Base-by-base conservation (phyloP, 1,140 invertebrate genomes). In the Himalopsyche phryganea region DNA sequence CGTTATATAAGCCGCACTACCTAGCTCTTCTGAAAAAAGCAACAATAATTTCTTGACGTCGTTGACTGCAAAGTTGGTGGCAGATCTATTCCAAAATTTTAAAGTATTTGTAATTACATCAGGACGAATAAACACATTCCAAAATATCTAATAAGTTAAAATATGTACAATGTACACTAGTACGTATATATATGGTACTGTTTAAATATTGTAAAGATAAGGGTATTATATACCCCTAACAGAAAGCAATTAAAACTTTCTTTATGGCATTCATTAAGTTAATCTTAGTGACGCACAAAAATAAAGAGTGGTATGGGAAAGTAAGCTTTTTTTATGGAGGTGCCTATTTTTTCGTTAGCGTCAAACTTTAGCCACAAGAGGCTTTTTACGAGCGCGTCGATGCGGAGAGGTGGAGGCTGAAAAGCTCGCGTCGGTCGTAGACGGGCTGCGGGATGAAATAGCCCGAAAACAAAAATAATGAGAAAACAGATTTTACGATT, bases 401-500 rank as follows among this genome's bases (percentile, higher is more conserved):
- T 15, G 38, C n/a, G 38, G 17, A 19, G 6, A 6, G 17, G 35
- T 19, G 51, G 50, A 10, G 32, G 15, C 17, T 14, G 13, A 36
- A 15, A 28, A 9, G 5, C 20, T 28, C 3, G 23, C 23, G n/a
- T 4, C 11, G n/a, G 38, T 13, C n/a, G 38, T 40, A 13, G 38
- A 13, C 15, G 3, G n/a, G 38, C 38, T n/a, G 38, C 47, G 56
- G 56, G 61, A 63, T 50, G 56, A 63, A 63, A 63, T 59, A 59
- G 45, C 57, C 61, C 54, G 58, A 63, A 60, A 63, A 63, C 61
- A 60, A 63, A 63, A 63, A 63, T 63, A 63, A 63, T 63, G 61
- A 57, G 61, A 63, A 63, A 63, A 57, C 49, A 60, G 57, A 52
- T 51, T 61, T 61, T 61, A 61, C 59, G 59, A 61, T 44, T 15